phyloP scores from a whole-genome alignment of 2,113 vertebrate species.

The Chaetorhynchus papuensis region DNA sequence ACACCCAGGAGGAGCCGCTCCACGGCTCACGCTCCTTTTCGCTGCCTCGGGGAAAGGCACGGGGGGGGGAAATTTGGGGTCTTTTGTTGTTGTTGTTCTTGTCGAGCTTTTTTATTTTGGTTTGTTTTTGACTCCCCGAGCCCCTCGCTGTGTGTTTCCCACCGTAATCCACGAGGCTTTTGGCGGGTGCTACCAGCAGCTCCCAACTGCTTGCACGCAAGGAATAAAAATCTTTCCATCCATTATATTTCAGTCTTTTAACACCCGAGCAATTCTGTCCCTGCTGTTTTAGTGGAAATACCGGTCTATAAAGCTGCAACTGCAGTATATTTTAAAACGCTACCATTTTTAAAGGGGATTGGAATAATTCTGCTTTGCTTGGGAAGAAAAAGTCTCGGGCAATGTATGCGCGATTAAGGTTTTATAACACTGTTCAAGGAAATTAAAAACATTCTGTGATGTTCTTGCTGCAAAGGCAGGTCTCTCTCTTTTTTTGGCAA shows the following conservation, averaged over 20 bases:
- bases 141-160: constrained; percentile 8
- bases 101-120: neutral
- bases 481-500: constrained; percentile 17
- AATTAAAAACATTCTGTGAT: constrained; percentile 69
- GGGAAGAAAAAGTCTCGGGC: constrained; percentile 56
- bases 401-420: constrained; percentile 39
- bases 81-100: neutral
- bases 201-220: constrained; percentile 20
- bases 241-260: constrained; percentile 57
- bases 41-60: neutral
- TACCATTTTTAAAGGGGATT: constrained; percentile 12
- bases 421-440: constrained; percentile 71
- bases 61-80: neutral
- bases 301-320: constrained; percentile 45
- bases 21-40: neutral
- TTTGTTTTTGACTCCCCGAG: neutral
- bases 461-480: constrained; percentile 35
- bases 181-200: constrained; percentile 22
- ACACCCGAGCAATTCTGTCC: constrained; percentile 53
- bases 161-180: neutral
- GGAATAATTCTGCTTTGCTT: constrained; percentile 63
- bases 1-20: neutral
- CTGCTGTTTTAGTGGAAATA: constrained; percentile 67
- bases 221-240: constrained; percentile 58
- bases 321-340: constrained; percentile 52